Percentiles rank a stretch among this genome's conserved stretches.
Conservation (phyloP, 2,113 vertebrate genomes). For the Poeciliopsis occidentalis region DNA sequence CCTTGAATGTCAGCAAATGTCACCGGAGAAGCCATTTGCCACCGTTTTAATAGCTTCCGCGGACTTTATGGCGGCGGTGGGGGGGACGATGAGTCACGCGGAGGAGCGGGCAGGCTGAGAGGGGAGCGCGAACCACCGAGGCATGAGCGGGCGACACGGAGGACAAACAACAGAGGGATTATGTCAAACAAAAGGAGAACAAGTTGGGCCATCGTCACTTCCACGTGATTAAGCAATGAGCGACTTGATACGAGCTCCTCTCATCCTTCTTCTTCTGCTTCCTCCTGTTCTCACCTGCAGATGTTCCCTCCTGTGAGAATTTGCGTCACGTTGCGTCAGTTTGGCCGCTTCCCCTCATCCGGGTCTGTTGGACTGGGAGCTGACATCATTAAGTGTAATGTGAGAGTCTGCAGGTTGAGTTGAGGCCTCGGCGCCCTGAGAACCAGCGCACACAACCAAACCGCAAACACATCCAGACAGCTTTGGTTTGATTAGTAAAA, state of each 20-base stretch:
- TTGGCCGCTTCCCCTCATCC: too few species aligned
- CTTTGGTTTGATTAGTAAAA: constrained; percentile 6
- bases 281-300: constrained; percentile 17
- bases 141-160: constrained; percentile 42
- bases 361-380: constrained; percentile 41
- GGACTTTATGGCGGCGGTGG: constrained; percentile 82
- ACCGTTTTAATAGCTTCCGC: constrained; percentile 90
- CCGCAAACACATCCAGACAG: background rate
- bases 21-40: constrained; percentile 97
- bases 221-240: constrained; percentile 98
- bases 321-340: background rate
- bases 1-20: constrained; percentile 99
- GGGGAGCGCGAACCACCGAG: constrained; percentile 42
- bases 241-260: constrained; percentile 82
- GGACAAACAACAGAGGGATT: constrained; percentile 63
- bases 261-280: constrained; percentile 7
- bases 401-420: constrained; percentile 50
- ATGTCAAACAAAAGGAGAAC: constrained; percentile 74
- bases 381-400: constrained; percentile 59
- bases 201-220: constrained; percentile 89
- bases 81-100: constrained; percentile 67
- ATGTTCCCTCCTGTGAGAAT: constrained; percentile 1
- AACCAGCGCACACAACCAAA: constrained; percentile 46
- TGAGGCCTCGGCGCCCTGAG: constrained; percentile 50
- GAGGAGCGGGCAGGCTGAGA: constrained; percentile 27